Conservation (phyloP, 2,888 invertebrate species). For the Ophioninae sp. region DNA sequence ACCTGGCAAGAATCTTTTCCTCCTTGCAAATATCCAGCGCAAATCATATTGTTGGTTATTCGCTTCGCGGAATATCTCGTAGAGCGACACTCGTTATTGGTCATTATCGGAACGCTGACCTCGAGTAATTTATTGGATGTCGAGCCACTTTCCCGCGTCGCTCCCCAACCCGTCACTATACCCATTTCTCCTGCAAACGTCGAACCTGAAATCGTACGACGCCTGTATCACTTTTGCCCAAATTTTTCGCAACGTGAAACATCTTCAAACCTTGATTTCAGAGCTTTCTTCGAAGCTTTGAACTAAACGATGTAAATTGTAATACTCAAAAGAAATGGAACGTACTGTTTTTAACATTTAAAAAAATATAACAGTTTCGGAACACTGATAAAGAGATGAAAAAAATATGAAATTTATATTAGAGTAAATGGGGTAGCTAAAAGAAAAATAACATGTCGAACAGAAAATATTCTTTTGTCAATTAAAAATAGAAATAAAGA, state of each 20-base stretch:
- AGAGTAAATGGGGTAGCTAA: too few species aligned
- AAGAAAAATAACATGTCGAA: too few species aligned
- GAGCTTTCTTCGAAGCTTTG: not conserved
- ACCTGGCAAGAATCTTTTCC: conserved; percentile 90
- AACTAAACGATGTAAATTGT: not conserved
- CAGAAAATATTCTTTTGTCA: too few species aligned
- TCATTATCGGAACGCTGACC: conserved; percentile 88
- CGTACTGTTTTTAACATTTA: too few species aligned
- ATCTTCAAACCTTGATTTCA: too few species aligned
- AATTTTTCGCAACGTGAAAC: too few species aligned
- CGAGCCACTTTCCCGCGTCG: conserved; percentile 86
- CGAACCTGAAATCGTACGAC: conserved; percentile 71
- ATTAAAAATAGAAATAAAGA: too few species aligned
- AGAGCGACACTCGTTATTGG: conserved; percentile 86
- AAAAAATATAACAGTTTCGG: too few species aligned
- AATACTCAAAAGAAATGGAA: not conserved
- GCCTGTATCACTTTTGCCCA: not conserved
- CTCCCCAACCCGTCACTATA: conserved; percentile 91
- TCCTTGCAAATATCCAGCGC: conserved; percentile 89
- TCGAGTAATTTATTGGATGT: conserved; percentile 88
- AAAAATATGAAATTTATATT: too few species aligned
- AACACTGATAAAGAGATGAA: too few species aligned
- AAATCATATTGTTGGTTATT: conserved; percentile 91
- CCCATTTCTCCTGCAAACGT: conserved; percentile 80
- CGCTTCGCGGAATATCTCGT: conserved; percentile 86